Evolutionary conservation across 92 coral and sea anemone genomes (phyloP).

Genomic region (Galaxea fascicularis): DNA sequence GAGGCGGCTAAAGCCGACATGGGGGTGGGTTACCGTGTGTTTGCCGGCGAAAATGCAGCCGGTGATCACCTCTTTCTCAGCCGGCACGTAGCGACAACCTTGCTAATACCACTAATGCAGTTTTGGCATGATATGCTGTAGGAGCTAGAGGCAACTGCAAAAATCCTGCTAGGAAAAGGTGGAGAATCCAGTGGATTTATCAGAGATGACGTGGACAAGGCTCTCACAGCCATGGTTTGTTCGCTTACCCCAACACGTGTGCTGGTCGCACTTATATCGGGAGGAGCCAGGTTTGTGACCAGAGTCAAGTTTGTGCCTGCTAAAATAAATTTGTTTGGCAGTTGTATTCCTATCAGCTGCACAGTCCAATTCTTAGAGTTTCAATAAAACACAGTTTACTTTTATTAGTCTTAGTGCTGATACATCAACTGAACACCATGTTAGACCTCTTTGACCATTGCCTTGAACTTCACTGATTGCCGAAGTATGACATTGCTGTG

Average conservation of each 20-base stretch:
- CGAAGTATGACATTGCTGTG: no score
- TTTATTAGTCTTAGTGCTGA: no score
- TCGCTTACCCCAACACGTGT: constrained; percentile 82
- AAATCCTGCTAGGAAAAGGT: constrained; percentile 83
- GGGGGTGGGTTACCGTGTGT: no score
- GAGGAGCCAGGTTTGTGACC: constrained; percentile 85
- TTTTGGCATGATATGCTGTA: constrained; percentile 16
- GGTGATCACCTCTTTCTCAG: no score
- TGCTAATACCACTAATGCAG: no score
- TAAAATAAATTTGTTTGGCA: neutral
- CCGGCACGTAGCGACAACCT: no score
- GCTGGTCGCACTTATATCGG: constrained; percentile 78
- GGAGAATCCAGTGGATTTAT: constrained; percentile 95
- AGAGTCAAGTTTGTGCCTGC: no score
- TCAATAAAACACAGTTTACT: no score
- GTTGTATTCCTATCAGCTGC: neutral
- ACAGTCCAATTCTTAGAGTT: neutral
- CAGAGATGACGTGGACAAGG: constrained; percentile 91
- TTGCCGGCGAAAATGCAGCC: no score
- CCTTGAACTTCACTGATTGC: neutral
- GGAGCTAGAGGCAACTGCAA: constrained; percentile 91
- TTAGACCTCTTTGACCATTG: neutral
- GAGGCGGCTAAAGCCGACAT: no score
- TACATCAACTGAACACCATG: no score
- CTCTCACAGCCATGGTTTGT: constrained; percentile 80